These are phyloP conservation scores for Ephialtes manifestator DNA, from an alignment of 2,888 invertebrate species.

Conservation along the genomic window DNA sequence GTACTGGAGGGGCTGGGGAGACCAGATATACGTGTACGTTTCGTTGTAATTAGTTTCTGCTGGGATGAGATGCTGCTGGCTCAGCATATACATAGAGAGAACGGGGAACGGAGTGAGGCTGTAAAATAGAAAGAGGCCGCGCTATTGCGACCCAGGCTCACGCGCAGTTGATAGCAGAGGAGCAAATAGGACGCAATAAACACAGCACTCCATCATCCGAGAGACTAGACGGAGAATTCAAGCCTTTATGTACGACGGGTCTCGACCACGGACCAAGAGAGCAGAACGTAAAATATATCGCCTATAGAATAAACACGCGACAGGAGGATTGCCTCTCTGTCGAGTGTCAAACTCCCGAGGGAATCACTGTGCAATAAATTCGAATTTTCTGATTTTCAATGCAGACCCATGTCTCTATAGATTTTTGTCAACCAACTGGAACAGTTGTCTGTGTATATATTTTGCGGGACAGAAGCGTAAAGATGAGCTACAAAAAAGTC, in stretches of 20 bases:
- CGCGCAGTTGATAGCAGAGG: conserved; percentile 69
- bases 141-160: conserved; percentile 48
- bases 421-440: background rate
- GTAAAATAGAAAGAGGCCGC: conserved; percentile 56
- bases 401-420: background rate
- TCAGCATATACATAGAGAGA: conserved; percentile 55
- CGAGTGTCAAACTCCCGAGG: conserved; percentile 9
- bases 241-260: conserved; percentile 76
- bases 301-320: conserved; percentile 9
- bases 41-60: conserved; percentile 81
- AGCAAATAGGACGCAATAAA: conserved; percentile 81
- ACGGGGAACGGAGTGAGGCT: background rate
- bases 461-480: background rate
- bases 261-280: conserved; percentile 34
- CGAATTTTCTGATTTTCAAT: conserved; percentile 11
- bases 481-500: background rate
- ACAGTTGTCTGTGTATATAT: background rate
- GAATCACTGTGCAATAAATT: conserved; percentile 18
- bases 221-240: conserved; percentile 68
- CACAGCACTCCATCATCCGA: conserved; percentile 80
- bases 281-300: conserved; percentile 22
- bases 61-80: conserved; percentile 69
- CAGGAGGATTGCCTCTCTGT: background rate
- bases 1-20: background rate
- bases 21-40: conserved; percentile 47